Conservation (phyloP, 2,113 vertebrate genomes). For the Perca schrenkii region DNA sequence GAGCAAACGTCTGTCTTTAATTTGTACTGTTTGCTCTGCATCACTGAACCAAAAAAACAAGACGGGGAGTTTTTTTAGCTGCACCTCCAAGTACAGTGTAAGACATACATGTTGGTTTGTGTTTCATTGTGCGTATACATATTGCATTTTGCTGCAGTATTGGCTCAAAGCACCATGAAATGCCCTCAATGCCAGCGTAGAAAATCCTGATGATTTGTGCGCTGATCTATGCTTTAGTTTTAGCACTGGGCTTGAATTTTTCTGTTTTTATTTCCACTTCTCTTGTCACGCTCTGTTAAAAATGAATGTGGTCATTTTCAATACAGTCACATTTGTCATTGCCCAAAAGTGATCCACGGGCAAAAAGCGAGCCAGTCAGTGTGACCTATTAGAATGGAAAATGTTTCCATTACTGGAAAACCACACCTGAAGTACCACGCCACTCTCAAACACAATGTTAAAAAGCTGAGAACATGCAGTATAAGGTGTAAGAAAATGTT, state of each 20-base stretch:
- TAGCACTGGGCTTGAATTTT: background rate
- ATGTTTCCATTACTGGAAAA: conserved; percentile 66
- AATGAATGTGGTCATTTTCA: conserved; percentile 59
- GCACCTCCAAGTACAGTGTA: conserved; percentile 24
- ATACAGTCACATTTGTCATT: conserved; percentile 63
- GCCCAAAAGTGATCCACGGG: conserved; percentile 48
- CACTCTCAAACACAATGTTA: conserved; percentile 33
- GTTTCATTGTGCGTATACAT: conserved; percentile 19
- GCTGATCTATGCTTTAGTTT: conserved; percentile 7
- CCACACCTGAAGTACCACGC: conserved; percentile 53
- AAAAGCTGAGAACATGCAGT: conserved; percentile 50
- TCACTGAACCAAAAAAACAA: conserved; percentile 55
- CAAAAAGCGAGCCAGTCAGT: conserved; percentile 52
- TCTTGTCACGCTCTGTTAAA: conserved; percentile 49
- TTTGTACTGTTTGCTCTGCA: conserved; percentile 54
- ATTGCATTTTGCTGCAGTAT: conserved; percentile 15
- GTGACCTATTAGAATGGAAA: conserved; percentile 63
- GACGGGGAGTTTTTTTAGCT: background rate
- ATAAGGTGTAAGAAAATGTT: conserved; percentile 23
- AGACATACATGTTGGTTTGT: conserved; percentile 25
- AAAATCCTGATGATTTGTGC: conserved; percentile 7
- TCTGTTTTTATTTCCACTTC: conserved; percentile 56
- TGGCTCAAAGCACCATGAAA: conserved; percentile 23
- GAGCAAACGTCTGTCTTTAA: conserved; percentile 55
- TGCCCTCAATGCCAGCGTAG: background rate